phyloP scores from a whole-genome alignment of 1,140 invertebrate genomes.

The Hyles vespertilio region DNA sequence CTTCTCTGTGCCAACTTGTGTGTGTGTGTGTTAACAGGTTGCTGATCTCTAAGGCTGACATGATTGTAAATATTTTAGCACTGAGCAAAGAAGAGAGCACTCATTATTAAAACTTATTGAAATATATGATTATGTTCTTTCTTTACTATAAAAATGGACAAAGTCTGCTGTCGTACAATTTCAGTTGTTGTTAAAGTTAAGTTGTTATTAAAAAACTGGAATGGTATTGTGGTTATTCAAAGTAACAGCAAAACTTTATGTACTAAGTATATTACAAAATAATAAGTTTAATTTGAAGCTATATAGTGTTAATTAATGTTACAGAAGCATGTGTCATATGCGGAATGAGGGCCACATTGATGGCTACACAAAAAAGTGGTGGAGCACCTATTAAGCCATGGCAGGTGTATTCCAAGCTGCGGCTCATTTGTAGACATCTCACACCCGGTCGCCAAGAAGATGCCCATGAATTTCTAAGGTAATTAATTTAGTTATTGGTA shows the following conservation, averaged over 20 bases:
- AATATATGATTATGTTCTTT: too few species aligned
- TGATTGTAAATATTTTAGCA: conserved; percentile 8
- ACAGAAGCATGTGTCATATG: conserved; percentile 87
- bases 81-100: too few species aligned
- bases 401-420: conserved; percentile 79
- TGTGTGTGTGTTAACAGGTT: too few species aligned
- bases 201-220: too few species aligned
- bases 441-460: conserved; percentile 95
- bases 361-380: conserved; percentile 81
- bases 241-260: too few species aligned
- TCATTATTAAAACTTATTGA: too few species aligned
- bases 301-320: conserved; percentile 12
- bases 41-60: not conserved
- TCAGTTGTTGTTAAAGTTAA: too few species aligned
- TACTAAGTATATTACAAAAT: too few species aligned
- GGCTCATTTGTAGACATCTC: conserved; percentile 92
- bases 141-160: too few species aligned
- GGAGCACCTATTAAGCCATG: conserved; percentile 83
- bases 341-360: conserved; percentile 87
- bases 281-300: not conserved
- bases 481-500: conserved; percentile 1
- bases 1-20: not conserved
- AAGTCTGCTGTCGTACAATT: too few species aligned
- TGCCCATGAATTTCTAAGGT: conserved; percentile 92
- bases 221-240: too few species aligned